Evolutionary conservation across 2,888 invertebrate genomes (phyloP).

Genomic region (Philereme transversata): DNA sequence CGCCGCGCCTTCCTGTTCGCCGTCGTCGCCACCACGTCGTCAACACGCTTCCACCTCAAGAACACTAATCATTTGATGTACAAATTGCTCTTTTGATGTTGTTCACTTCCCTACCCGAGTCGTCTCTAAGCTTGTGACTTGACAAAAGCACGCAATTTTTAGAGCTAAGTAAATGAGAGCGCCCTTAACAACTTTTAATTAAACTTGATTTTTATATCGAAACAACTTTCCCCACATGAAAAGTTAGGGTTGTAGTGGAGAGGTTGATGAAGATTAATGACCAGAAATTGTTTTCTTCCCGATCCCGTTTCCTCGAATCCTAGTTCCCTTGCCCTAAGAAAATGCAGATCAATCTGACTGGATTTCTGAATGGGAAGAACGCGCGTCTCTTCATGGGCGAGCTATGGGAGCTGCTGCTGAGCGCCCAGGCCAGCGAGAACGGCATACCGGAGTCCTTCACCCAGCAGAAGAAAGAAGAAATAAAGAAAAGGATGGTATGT

Average conservation of each 20-base stretch:
- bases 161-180: constrained; percentile 29
- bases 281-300: constrained; percentile 67
- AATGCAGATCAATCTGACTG: constrained; percentile 99
- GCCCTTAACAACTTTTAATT: constrained; percentile 67
- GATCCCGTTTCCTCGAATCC: constrained; percentile 71
- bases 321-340: constrained; percentile 98
- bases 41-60: constrained; percentile 44
- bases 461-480: constrained; percentile 98
- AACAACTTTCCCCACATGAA: constrained; percentile 30
- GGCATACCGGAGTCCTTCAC: constrained; percentile 98
- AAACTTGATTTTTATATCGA: constrained; percentile 20
- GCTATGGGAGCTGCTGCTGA: constrained; percentile 96
- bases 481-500: constrained; percentile 92
- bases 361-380: constrained; percentile 98
- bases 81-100: constrained; percentile 46
- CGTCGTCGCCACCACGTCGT: constrained; percentile 24
- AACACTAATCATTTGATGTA: constrained; percentile 58
- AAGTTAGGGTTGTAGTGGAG: constrained; percentile 50
- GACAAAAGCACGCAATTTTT: constrained; percentile 12
- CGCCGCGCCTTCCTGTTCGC: constrained; percentile 41
- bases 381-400: constrained; percentile 99
- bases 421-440: constrained; percentile 97
- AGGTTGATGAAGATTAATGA: constrained; percentile 53
- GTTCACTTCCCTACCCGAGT: constrained; percentile 76
- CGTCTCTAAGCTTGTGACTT: constrained; percentile 54